phyloP scores from a whole-genome alignment of 1,140 invertebrate species.

The Drosophila pandora region DNA sequence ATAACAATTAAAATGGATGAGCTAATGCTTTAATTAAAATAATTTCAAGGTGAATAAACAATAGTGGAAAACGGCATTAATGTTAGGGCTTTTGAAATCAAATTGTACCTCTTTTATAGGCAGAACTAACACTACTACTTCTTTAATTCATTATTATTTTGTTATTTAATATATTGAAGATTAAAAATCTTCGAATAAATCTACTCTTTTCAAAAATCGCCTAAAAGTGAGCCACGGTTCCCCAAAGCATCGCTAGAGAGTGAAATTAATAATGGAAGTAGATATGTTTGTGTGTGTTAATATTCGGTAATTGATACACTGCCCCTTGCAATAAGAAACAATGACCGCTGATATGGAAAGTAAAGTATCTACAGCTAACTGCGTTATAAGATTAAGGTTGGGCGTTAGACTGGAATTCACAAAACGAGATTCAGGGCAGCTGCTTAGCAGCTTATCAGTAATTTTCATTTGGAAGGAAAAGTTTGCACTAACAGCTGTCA shows the following conservation, averaged over 20 bases:
- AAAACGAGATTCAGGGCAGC: conserved; percentile 1
- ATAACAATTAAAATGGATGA: not conserved
- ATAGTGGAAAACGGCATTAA: not conserved
- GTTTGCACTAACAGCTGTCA: conserved; percentile 6
- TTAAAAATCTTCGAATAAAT: not conserved
- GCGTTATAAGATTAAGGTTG: conserved; percentile 22
- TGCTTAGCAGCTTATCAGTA: conserved; percentile 49
- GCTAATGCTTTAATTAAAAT: not conserved
- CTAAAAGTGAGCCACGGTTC: conserved; percentile 12
- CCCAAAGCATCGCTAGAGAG: conserved; percentile 9
- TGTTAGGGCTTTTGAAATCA: too few relatives aligned
- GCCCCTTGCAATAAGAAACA: conserved; percentile 22
- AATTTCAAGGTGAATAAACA: not conserved
- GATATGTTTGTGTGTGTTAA: not conserved
- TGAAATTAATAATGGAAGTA: conserved; percentile 34
- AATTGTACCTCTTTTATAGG: too few relatives aligned
- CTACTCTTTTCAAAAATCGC: conserved; percentile 16
- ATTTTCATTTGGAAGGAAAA: not conserved
- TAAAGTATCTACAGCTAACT: conserved; percentile 12
- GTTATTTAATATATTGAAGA: too few relatives aligned
- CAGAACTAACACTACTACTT: too few relatives aligned
- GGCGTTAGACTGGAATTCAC: conserved; percentile 6
- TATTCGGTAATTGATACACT: conserved; percentile 37
- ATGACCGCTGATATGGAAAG: conserved; percentile 17
- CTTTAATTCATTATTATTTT: too few relatives aligned